Conservation (phyloP, 2,113 vertebrate species). For the Eublepharis macularius region DNA sequence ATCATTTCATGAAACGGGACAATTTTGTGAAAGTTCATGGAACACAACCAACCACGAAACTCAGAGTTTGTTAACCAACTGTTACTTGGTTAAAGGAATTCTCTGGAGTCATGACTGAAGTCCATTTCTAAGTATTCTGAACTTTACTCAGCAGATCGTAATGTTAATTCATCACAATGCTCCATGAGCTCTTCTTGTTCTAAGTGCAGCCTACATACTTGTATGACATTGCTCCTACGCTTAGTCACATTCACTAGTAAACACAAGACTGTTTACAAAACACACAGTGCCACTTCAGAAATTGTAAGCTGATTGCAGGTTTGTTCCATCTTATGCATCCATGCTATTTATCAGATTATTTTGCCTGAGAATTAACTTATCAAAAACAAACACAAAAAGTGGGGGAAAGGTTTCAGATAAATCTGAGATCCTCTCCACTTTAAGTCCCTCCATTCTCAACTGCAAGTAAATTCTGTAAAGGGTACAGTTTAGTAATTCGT, state of each 20-base stretch:
- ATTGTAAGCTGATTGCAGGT: background rate
- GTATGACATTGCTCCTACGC: conserved; percentile 16
- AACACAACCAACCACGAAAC: too few species aligned
- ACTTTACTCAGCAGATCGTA: background rate
- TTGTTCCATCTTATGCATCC: background rate
- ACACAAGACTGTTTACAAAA: conserved; percentile 20
- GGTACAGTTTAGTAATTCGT: conserved; percentile 29
- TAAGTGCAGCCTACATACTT: background rate
- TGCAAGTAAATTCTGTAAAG: conserved; percentile 19
- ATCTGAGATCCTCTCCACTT: background rate
- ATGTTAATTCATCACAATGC: background rate
- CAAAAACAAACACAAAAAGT: background rate
- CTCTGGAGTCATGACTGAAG: background rate
- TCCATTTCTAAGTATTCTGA: background rate
- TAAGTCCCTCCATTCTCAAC: background rate
- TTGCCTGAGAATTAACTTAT: background rate
- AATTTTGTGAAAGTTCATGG: too few species aligned
- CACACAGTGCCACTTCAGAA: background rate
- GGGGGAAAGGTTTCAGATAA: background rate
- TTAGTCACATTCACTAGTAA: background rate
- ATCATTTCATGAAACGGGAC: too few species aligned
- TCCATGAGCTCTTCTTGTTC: conserved; percentile 1
- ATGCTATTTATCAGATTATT: background rate
- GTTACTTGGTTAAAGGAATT: background rate
- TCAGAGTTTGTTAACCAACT: background rate